phyloP scores from a whole-genome alignment of 1,140 invertebrate species.

The Drosophila quadrilineata region DNA sequence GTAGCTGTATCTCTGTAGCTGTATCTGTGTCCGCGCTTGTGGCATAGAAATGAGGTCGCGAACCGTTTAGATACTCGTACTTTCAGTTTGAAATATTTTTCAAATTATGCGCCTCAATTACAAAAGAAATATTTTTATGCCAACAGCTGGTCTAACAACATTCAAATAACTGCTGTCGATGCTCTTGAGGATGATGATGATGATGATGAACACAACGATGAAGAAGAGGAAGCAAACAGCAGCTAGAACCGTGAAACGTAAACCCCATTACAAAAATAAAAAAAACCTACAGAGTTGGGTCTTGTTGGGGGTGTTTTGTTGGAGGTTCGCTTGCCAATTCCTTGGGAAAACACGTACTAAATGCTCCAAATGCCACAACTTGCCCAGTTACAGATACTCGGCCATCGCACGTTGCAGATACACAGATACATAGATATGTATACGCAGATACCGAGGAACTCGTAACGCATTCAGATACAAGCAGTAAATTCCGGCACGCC shows the following conservation, averaged over 20 bases:
- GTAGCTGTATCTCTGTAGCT: no score
- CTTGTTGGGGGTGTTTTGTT: background rate
- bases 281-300: no score
- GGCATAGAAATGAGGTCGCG: background rate
- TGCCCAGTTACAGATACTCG: conserved; percentile 22
- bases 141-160: conserved; percentile 25
- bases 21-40: no score
- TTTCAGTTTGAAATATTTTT: conserved; percentile 8
- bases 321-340: background rate
- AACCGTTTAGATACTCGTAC: background rate
- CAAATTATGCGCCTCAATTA: conserved; percentile 28
- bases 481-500: conserved; percentile 61
- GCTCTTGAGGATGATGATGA: no score
- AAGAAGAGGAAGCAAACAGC: background rate
- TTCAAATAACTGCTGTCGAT: background rate
- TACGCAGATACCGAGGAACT: conserved; percentile 11
- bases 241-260: no score
- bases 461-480: conserved; percentile 50
- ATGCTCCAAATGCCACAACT: conserved; percentile 26
- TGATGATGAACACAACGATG: background rate
- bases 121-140: conserved; percentile 29
- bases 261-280: no score
- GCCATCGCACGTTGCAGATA: no score
- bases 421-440: conserved; percentile 8
- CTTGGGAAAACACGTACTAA: conserved; percentile 27